Conservation (phyloP, 1,140 invertebrate species). For the Cepaea nemoralis region DNA sequence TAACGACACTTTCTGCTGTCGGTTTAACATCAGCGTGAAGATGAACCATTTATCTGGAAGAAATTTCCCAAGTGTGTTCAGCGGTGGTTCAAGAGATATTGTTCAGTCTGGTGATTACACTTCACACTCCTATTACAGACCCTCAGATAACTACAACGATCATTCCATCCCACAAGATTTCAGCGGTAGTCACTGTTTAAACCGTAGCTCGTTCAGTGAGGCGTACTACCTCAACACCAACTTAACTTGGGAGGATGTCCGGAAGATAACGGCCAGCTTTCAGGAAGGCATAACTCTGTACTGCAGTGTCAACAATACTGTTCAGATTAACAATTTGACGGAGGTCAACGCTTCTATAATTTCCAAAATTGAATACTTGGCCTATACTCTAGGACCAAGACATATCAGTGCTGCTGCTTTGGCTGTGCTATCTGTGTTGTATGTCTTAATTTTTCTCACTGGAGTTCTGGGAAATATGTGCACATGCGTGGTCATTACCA, state of each 20-base stretch:
- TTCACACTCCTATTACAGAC: no score
- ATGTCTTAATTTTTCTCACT: conserved; percentile 85
- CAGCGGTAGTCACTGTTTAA: background rate
- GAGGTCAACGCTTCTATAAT: conserved; percentile 34
- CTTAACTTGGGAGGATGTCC: conserved; percentile 17
- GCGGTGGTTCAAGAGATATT: no score
- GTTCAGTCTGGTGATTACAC: no score
- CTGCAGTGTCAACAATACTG: conserved; percentile 26
- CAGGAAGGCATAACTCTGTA: background rate
- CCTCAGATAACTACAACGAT: background rate
- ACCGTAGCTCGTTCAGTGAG: background rate
- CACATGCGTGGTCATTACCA: conserved; percentile 91
- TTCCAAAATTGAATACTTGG: conserved; percentile 41
- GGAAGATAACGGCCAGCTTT: background rate
- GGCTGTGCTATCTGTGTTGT: conserved; percentile 78
- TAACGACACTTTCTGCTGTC: conserved; percentile 24
- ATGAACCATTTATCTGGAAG: background rate
- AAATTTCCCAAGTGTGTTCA: background rate
- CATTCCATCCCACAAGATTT: background rate
- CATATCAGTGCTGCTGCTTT: conserved; percentile 49
- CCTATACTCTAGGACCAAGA: conserved; percentile 43
- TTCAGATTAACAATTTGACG: background rate
- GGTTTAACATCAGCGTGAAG: conserved; percentile 27
- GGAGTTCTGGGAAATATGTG: conserved; percentile 91
- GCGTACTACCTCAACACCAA: background rate